These are phyloP conservation scores for Chelonia mydas DNA, from an alignment of 2,797 vertebrate species.

Conservation along the genomic window DNA sequence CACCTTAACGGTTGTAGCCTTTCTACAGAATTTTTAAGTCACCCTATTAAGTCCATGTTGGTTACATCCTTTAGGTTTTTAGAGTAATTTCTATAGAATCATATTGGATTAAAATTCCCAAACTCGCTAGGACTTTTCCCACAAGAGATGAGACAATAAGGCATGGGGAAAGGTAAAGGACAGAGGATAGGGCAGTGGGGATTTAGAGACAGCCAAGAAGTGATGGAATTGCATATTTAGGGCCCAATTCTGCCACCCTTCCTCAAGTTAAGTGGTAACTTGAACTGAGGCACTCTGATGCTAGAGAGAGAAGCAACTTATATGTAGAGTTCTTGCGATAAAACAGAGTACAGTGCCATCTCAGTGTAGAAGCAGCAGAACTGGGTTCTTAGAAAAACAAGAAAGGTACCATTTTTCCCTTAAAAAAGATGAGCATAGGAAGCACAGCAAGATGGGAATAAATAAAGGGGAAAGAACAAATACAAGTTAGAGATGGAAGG, in stretches of 20 bases:
- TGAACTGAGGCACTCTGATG: too few species aligned
- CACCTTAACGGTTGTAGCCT: neutral
- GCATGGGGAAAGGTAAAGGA: neutral
- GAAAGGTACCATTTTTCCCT: neutral
- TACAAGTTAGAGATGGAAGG: slow-evolving; percentile 53
- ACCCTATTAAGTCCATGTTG: too few species aligned
- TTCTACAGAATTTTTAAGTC: too few species aligned
- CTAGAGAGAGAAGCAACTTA: too few species aligned
- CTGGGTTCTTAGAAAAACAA: neutral
- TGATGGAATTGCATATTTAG: neutral
- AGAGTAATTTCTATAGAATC: neutral
- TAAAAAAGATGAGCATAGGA: neutral
- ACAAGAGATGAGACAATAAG: neutral
- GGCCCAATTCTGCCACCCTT: neutral
- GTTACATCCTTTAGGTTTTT: neutral
- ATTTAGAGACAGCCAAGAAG: neutral
- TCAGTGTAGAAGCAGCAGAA: too few species aligned
- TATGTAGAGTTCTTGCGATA: too few species aligned
- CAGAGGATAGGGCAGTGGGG: neutral
- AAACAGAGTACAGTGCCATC: too few species aligned
- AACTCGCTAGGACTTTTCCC: neutral
- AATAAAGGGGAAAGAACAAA: slow-evolving; percentile 16
- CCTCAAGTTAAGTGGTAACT: neutral
- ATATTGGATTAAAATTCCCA: neutral
- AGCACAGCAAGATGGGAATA: neutral